Base-by-base conservation (phyloP, 2,888 invertebrate genomes). In the Acleris cristana region DNA sequence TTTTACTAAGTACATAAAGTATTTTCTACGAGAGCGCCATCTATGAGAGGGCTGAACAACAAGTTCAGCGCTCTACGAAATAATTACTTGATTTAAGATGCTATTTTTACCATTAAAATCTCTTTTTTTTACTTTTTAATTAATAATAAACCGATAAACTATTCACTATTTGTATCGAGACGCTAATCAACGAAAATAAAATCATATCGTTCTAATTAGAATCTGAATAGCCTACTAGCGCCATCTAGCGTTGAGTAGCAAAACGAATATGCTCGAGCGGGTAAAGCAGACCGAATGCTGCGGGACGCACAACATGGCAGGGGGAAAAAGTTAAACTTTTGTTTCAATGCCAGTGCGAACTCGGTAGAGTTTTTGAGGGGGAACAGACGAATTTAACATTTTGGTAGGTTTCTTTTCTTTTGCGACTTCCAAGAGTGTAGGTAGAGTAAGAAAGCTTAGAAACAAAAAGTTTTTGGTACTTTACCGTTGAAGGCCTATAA, bases 201-300 rank as follows among this genome's bases (percentile, higher is more conserved):
- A 65, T 48, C n/a, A 19, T 63, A 44, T 19, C 51, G 59, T 64
- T 70, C 65, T 55, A 62, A 67, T 72, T 54, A 51, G 66, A 69
- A 60, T 57, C 45, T 30, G 3, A 66, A 66, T 65, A 59, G 60
- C 77, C 74, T 53, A 2, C 48, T 74, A 73, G 45, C 80, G 86
- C 79, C 87, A 88, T 79, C 90, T 88, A 76, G 74, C 69, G 72
- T 71, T 70, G 76, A 83, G 79, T 89, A 87, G 90, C 69, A 7
- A 7, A 5, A 72, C 53, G 5, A 63, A 65, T 61, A 4, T 23
- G 55, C 3, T 16, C 14, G n/a, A 59, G 86, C 85, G 73, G 90
- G 76, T 88, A 87, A 87, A 90, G 74, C 87, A 89, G 90, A 23
- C 6, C 59, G 70, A 80, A 72, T 73, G 77, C 74, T 78, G 78